Evolutionary conservation across 2,888 invertebrate species (phyloP), one percentile per base, ranked within the genome.

Genomic region (Trichopria drosophilae): DNA sequence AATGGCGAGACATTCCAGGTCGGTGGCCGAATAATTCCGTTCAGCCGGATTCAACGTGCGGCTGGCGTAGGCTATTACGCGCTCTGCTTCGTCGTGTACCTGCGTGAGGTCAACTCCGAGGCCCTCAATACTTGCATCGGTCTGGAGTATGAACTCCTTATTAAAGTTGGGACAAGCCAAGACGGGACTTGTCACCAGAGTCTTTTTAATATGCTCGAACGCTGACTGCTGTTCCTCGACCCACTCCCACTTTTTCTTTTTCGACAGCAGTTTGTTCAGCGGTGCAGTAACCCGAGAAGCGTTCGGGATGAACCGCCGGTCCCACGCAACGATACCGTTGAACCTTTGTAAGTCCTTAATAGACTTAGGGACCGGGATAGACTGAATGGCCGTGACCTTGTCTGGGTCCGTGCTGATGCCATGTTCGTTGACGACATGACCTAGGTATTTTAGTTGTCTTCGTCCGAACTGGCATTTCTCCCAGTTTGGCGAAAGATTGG

Each of bases 381-480:
- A n/a, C n/a, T n/a, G n/a, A n/a, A n/a, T n/a, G n/a, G n/a, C n/a
- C n/a, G n/a, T n/a, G n/a, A n/a, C n/a, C n/a, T n/a, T n/a, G n/a
- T n/a, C n/a, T n/a, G n/a, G n/a, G n/a, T n/a, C n/a, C n/a, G n/a
- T n/a, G n/a, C n/a, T n/a, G n/a, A n/a, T n/a, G 1, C 37, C 45
- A 4, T 26, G 2, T n/a, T n/a, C n/a, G 4, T 12, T 26, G 20
- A 36, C 37, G n/a, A 46, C 19, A 2, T n/a, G n/a, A n/a, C n/a
- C n/a, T n/a, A n/a, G n/a, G n/a, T n/a, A n/a, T 31, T 15, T 58
- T 1, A 62, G 23, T 9, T 58, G 55, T 4, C 52, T 26, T 6
- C 54, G 32, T 15, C 60, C 60, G 44, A 65, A 69, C 15, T 58
- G 50, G n/a, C n/a, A n/a, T n/a, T n/a, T n/a, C n/a, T n/a, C n/a